Evolutionary conservation across 2,113 vertebrate species (phyloP), one percentile per base, ranked within the genome.

Genomic region (Lichenostomus cassidix): DNA sequence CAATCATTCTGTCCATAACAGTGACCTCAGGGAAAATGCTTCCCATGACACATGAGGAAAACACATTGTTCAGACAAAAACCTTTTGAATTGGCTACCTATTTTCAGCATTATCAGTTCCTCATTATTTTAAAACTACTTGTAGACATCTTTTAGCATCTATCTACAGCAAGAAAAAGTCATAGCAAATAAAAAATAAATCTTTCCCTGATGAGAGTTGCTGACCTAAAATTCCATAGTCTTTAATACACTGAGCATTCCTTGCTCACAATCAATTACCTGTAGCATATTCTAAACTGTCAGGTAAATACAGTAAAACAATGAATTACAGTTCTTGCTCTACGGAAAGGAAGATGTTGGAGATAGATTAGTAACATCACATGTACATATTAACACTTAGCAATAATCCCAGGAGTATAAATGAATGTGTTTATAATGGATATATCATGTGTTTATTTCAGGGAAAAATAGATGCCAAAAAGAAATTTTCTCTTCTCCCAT

Each of bases 71-170:
- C 47, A 89, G 71, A 85, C 20, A 68, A 46, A 64, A 74, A 42
- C 12, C 56, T 62, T 82, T 37, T 84, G n/a, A 87, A 75, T 31
- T 2, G 5, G 12, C 35, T 82, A 31, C 41, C 25, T 63, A 77
- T 90, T 94, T 78, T 90, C 81, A 88, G 55, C 52, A 69, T 70
- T 87, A 53, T 78, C n/a, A 35, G 18, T 39, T 81, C 49, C 91
- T 96, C 65, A 90, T 97, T 97, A 96, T 96, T 96, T 92, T 96
- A n/a, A 94, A 74, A 79, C 62, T 83, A 17, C 88, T 77, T 94
- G 78, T 83, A 73, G 74, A 50, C 29, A 25, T 47, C 25, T 65
- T 86, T 77, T 64, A 74, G n/a, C 31, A 52, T 53, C 24, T 17
- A 76, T 46, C 42, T 92, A 29, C 12, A 62, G 21, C 29, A 83